Percentiles rank a stretch among this genome's conserved stretches.
Conservation (phyloP, 1,140 invertebrate species). For the Neodiprion fabricii region DNA sequence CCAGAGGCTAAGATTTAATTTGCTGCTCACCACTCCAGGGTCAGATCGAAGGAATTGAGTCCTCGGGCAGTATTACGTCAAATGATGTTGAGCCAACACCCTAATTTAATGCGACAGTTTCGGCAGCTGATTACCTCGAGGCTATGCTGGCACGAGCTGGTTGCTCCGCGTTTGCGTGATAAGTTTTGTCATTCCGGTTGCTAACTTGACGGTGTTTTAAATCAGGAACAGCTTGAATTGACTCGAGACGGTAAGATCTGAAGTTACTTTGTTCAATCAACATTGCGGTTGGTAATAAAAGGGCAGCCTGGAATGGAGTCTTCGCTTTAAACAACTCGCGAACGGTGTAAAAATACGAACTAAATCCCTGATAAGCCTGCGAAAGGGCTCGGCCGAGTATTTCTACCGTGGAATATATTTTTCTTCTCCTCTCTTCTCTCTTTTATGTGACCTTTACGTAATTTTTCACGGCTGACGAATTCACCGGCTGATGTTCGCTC, state of each 20-base stretch:
- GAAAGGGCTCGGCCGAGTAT: too few relatives aligned
- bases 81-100: background rate
- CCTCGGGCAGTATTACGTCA: background rate
- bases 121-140: background rate
- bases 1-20: background rate
- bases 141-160: background rate
- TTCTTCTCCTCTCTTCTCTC: too few relatives aligned
- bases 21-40: background rate
- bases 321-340: too few relatives aligned
- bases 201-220: background rate
- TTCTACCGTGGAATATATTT: too few relatives aligned
- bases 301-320: background rate
- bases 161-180: background rate
- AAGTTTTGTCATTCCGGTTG: background rate
- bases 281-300: background rate
- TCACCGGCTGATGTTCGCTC: too few relatives aligned
- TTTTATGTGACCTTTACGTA: too few relatives aligned
- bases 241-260: background rate
- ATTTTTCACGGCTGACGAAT: too few relatives aligned
- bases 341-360: too few relatives aligned
- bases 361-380: too few relatives aligned
- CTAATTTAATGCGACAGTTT: background rate
- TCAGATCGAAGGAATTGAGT: background rate
- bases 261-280: constrained; percentile 4
- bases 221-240: background rate